Percentiles rank a stretch among this genome's conserved stretches.
phyloP scores from a whole-genome alignment of 2,113 vertebrate species.

The Grammomys dolichurus region DNA sequence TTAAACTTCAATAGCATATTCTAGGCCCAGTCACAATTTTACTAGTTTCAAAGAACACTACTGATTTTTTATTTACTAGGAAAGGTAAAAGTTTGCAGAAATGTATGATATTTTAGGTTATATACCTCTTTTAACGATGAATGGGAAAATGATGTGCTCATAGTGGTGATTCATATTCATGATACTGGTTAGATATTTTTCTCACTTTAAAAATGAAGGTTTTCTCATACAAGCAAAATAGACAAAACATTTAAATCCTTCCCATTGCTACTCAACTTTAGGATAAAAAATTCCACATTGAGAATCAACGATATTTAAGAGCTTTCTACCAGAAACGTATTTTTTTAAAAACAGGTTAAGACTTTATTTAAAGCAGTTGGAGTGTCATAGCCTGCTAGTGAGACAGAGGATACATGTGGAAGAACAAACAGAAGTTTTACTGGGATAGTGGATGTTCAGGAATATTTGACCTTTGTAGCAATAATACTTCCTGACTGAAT shows the following conservation, averaged over 20 bases:
- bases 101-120: neutral
- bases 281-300: neutral
- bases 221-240: neutral
- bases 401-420: neutral
- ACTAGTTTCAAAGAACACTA: neutral
- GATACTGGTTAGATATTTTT: neutral
- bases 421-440: neutral
- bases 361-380: neutral
- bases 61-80: neutral
- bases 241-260: neutral
- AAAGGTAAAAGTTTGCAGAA: neutral
- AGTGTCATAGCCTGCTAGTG: neutral
- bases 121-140: neutral
- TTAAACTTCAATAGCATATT: neutral
- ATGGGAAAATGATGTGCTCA: neutral
- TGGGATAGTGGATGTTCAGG: neutral
- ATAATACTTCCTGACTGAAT: neutral
- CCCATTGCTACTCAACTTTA: neutral
- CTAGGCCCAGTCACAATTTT: neutral
- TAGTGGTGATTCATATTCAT: neutral
- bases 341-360: neutral
- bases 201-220: neutral
- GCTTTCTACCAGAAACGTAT: neutral
- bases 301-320: neutral
- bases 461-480: neutral